Evolutionary conservation across 2,113 vertebrate species (phyloP), one percentile per base, ranked within the genome.

Genomic region (Enhydra lutris): DNA sequence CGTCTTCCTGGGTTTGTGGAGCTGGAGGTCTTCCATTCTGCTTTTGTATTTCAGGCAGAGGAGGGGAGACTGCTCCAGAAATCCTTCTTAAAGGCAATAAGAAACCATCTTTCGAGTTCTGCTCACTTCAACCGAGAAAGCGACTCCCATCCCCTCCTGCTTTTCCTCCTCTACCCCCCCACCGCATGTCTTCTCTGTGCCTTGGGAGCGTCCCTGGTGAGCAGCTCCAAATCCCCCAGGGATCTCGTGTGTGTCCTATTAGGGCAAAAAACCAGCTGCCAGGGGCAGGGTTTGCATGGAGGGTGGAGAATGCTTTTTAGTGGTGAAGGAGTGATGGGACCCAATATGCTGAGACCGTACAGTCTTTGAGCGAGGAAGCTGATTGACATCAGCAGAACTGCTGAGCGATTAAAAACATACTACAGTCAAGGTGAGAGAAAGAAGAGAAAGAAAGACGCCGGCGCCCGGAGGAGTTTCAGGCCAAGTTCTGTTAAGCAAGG

Each of bases 401-500:
- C 97, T 97, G 96, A 91, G 61, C 85, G 39, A 82, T 96, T 84
- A 10, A 79, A 45, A 96, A 52, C 81, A 81, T 52, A 52, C 31
- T 59, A 67, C 73, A 93, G 83, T 98, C 47, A 57, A 91, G 93
- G 55, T 98, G 97, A 91, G 78, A 97, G 24, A 50, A 79, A 55
- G 84, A 85, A 83, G 59, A 39, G 7, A 14, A 1, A 59, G 47
- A 18, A 24, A 59, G 78, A n/a, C 18, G 8, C 24, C 34, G 23
- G 24, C 4, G 73, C 86, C 89, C 96, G 12, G 59, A 87, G 92
- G 95, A 78, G 24, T 93, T 42, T 86, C 34, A 24, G 23, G 59
- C 69, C 18, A 52, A 26, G 91, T 78, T 93, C 95, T 97, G 42
- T 95, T 81, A 74, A 84, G 88, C 69, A 6, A 59, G 67, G 57